A percentile compares a stretch with the other conserved stretches of the same genome.
Conservation (phyloP, 2,888 invertebrate genomes). For the Celastrina argiolus region DNA sequence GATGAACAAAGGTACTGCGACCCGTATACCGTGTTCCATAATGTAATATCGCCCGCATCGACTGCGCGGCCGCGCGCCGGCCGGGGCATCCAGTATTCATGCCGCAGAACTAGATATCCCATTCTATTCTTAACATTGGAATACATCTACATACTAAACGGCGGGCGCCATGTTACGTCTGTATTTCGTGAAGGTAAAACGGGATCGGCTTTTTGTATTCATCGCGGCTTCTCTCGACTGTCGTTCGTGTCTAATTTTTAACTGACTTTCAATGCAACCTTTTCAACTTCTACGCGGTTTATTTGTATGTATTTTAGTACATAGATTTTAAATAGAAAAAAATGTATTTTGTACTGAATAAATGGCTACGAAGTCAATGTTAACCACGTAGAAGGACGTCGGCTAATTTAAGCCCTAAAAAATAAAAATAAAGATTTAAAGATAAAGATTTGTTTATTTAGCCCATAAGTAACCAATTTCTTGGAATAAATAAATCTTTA, state of each 20-base stretch:
- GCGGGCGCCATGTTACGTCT: not conserved
- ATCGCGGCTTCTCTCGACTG: not conserved
- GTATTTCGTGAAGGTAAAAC: not conserved
- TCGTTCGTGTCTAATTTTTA: not conserved
- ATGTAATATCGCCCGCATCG: not conserved
- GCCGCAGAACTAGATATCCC: conserved; percentile 18
- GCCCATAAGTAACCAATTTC: too few relatives aligned
- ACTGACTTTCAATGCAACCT: not conserved
- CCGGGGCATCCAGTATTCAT: conserved; percentile 13
- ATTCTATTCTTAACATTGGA: conserved; percentile 17
- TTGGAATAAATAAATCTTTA: too few relatives aligned
- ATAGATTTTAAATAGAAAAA: too few relatives aligned
- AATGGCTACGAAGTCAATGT: too few relatives aligned
- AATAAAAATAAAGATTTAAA: too few relatives aligned
- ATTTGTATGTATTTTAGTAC: too few relatives aligned
- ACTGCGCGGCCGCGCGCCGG: not conserved
- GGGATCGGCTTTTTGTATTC: not conserved
- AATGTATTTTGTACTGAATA: too few relatives aligned
- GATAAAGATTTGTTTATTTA: too few relatives aligned
- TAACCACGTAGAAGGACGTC: too few relatives aligned
- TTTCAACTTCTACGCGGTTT: too few relatives aligned
- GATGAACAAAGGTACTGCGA: not conserved
- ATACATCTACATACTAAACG: conserved; percentile 13
- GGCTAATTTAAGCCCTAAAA: too few relatives aligned
- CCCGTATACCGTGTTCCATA: not conserved